Evolutionary conservation across 2,888 invertebrate genomes (phyloP).

Genomic region (Enchytraeus crypticus): DNA sequence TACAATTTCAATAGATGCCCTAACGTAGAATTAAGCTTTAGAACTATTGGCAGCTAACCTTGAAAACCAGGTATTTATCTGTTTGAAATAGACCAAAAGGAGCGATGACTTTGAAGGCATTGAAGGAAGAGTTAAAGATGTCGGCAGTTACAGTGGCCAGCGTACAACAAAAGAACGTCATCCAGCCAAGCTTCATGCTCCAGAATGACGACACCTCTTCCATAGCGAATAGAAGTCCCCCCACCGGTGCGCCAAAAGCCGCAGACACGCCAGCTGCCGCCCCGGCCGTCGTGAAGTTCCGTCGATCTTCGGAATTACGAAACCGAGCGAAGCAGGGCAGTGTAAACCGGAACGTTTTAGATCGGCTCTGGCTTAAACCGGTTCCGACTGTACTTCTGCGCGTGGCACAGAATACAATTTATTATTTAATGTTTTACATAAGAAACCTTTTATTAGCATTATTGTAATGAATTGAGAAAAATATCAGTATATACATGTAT

Average conservation of each 20-base stretch:
- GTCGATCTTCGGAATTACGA: conserved; percentile 29
- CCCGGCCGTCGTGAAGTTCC: conserved; percentile 33
- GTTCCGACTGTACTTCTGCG: conserved; percentile 25
- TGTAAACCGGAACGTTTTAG: conserved; percentile 22
- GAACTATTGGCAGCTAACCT: background rate
- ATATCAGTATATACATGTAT: too few relatives aligned
- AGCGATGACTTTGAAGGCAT: conserved; percentile 20
- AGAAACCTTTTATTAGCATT: too few relatives aligned
- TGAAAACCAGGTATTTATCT: conserved; percentile 12
- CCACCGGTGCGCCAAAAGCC: conserved; percentile 42
- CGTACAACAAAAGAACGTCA: conserved; percentile 41
- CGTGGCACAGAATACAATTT: too few relatives aligned
- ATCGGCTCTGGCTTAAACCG: conserved; percentile 30
- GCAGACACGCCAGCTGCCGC: conserved; percentile 43
- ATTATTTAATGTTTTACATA: too few relatives aligned
- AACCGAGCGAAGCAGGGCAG: conserved; percentile 26
- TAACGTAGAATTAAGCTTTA: too few relatives aligned
- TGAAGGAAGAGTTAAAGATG: conserved; percentile 28
- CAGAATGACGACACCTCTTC: conserved; percentile 45
- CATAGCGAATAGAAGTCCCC: conserved; percentile 43
- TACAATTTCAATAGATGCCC: too few relatives aligned
- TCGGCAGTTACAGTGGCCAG: conserved; percentile 28
- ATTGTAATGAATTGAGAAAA: too few relatives aligned
- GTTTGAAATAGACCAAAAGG: conserved; percentile 24
- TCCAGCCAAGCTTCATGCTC: conserved; percentile 40